Evolutionary conservation across 2,113 vertebrate genomes (phyloP), one percentile per base, ranked within the genome.

Genomic region (Laticauda laticaudata): DNA sequence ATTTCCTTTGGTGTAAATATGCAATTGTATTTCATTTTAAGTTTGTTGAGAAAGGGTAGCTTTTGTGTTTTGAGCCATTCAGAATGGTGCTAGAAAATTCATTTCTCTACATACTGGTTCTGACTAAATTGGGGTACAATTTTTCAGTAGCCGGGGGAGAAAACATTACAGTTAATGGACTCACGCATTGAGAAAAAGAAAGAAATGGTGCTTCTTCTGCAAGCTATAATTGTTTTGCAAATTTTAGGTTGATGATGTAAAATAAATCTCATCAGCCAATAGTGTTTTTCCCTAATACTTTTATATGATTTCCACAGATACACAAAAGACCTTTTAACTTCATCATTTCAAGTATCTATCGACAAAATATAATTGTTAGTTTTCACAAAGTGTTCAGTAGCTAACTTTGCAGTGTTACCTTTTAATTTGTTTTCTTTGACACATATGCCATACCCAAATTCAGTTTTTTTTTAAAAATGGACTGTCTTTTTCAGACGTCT

Each of bases 321-420:
- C 88, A 97, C 97, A 96, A 98, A 98, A 97, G 97, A 98, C 96
- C 96, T 96, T 97, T 97, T 97, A 96, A 95, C 97, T 97, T 92
- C 93, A 91, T 97, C 97, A 94, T 97, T 97, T 96, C 96, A 96
- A 95, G 95, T 97, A 95, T 96, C 81, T 96, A 94, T 96, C 95
- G 97, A 96, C 95, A 97, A 97, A 97, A 96, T 97, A 96, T 97
- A 97, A 97, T 97, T 97, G 96, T 95, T 97, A 97, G 96, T 96
- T 97, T 97, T 98, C 96, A 96, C 97, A 97, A 94, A 96, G 96
- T 96, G 92, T 97, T 97, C 86, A 57, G 96, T 97, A 96, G 95
- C 96, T 96, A 96, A 97, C 97, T 98, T 98, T 97, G 96, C 98
- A 98, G 97, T 98, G 97, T 98, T 98, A 98, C 97, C 97, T 98